Conservation (phyloP, 2,888 invertebrate species). For the Apamea sordens region DNA sequence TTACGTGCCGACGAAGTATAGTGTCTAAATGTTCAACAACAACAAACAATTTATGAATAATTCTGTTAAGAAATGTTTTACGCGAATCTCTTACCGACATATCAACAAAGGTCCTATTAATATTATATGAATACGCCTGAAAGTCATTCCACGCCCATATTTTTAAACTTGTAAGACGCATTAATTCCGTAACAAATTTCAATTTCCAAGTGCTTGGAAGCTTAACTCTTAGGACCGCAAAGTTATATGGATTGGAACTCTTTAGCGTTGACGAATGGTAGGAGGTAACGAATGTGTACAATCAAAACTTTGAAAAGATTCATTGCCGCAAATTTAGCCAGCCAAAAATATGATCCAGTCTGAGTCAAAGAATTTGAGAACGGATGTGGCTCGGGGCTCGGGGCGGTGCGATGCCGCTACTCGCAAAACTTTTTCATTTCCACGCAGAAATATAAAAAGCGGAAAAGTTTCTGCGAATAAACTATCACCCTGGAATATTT, state of each 20-base stretch:
- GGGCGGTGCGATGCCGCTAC: slow-evolving; percentile 68
- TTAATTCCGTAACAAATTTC: slow-evolving; percentile 73
- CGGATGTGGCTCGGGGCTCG: slow-evolving; percentile 69
- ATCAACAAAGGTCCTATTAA: slow-evolving; percentile 32
- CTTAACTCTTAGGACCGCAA: slow-evolving; percentile 81
- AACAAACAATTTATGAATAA: not conserved
- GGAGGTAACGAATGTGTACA: slow-evolving; percentile 87
- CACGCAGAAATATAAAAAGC: slow-evolving; percentile 72
- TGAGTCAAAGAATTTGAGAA: slow-evolving; percentile 78
- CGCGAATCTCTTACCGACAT: not conserved
- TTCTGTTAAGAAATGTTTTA: not conserved
- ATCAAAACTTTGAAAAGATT: slow-evolving; percentile 88
- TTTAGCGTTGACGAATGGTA: slow-evolving; percentile 84
- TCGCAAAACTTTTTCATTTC: slow-evolving; percentile 76
- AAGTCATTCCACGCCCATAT: slow-evolving; percentile 54
- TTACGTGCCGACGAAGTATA: not conserved
- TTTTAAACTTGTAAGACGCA: slow-evolving; percentile 63
- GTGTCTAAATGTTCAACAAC: not conserved
- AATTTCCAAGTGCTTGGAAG: slow-evolving; percentile 76
- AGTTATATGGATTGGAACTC: slow-evolving; percentile 82
- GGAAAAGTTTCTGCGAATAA: slow-evolving; percentile 67
- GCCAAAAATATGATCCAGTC: slow-evolving; percentile 83
- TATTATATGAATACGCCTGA: slow-evolving; percentile 19
- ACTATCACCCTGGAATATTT: slow-evolving; percentile 67
- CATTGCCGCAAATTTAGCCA: slow-evolving; percentile 83